Evolutionary conservation across 2,888 invertebrate species (phyloP), one percentile per base, ranked within the genome.

Genomic region (Drosophila subquinaria): DNA sequence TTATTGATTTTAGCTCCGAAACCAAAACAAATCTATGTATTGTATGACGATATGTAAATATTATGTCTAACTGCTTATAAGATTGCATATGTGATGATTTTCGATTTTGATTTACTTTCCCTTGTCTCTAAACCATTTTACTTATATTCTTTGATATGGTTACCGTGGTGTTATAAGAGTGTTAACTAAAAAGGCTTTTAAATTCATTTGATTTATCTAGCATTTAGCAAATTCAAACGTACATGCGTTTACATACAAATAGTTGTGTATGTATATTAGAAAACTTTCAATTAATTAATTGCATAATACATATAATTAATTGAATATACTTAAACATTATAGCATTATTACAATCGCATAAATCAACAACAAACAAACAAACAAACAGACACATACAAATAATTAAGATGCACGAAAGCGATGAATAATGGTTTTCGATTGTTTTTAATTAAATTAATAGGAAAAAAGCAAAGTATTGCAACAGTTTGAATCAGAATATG

Each of bases 41-140:
- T 60, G 27, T 73, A 10, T 47, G 43, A 59, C 53, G 45, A 56
- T 59, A 50, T 68, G 79, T 75, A 75, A 63, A 75, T 79, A 75
- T 61, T 73, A 55, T 59, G 51, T 48, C 43, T 51, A 72, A 55
- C 47, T 76, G 52, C 70, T 76, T 76, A 59, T 27, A 52, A 55
- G 43, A 43, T 42, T 36, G 57, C 23, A 57, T 11, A 75, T 75
- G 62, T 69, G 70, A 60, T 69, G 50, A 51, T 61, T 52, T 73
- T 52, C 62, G 50, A 51, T 61, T 52, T 73, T 47, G 5, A 47
- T n/a, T 40, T 73, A 1, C 13, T 13, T 45, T 48, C 23, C 11
- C 17, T 33, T 20, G 1, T 10, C 10, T 42, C 11, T 0, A 4
- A 23, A 23, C 11, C 17, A 42, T 10, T 20, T 17, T 20, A 13